A percentile compares a stretch with the other conserved stretches of the same genome.
phyloP scores from a whole-genome alignment of 2,797 vertebrate species.

The Xerus rutilus region DNA sequence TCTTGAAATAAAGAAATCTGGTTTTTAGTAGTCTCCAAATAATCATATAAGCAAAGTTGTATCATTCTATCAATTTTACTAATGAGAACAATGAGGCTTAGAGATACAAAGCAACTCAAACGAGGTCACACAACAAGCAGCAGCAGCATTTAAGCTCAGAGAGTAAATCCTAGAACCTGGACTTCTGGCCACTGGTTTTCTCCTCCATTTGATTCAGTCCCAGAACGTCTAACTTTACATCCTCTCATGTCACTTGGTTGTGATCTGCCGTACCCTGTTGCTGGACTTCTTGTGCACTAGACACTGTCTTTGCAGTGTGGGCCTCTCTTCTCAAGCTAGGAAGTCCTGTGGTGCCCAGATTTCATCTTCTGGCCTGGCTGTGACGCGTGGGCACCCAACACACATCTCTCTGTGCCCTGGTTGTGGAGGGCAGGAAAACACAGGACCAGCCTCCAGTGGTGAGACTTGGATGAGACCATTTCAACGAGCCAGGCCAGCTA shows the following conservation, averaged over 20 bases:
- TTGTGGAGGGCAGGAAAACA: neutral
- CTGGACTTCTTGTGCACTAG: neutral
- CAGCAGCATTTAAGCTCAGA: neutral
- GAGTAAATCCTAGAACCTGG: neutral
- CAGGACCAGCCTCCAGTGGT: neutral
- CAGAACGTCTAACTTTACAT: neutral
- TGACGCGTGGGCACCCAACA: neutral
- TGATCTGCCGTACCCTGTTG: neutral
- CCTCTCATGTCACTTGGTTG: neutral
- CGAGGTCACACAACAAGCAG: neutral
- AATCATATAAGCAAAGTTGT: neutral
- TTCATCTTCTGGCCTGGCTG: neutral
- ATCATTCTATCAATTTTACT: neutral
- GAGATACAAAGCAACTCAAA: neutral
- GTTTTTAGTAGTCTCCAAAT: constrained; percentile 7
- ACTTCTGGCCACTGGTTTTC: neutral
- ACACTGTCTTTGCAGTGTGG: neutral
- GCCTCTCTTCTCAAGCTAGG: neutral
- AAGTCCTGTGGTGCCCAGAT: neutral
- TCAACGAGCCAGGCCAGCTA: neutral
- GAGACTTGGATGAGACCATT: neutral
- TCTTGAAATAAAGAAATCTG: constrained; percentile 1
- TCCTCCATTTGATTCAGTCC: neutral
- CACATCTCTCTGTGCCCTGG: neutral
- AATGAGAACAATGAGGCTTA: neutral